Evolutionary conservation across 2,888 invertebrate species (phyloP), one percentile per base, ranked within the genome.

Genomic region (Eilema caniola): DNA sequence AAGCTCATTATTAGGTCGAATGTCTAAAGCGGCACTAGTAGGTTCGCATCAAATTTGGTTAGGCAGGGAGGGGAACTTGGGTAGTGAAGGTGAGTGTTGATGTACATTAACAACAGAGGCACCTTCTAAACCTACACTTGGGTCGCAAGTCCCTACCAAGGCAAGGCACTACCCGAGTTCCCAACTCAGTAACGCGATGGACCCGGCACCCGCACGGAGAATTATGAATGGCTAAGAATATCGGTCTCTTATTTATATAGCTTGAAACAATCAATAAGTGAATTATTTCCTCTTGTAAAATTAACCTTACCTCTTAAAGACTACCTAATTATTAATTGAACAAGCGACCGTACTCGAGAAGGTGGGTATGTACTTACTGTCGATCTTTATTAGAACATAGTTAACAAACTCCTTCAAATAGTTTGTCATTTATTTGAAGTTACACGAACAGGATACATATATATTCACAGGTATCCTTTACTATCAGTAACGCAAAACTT

Each of bases 281-380:
- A 53, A 47, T 20, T 20, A 20, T 47, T 20, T 14, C 47, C 47
- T 47, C 20, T 20, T 53, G n/a, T 53, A n/a, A 53, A 53, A n/a
- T n/a, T n/a, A n/a, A 53, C n/a, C 53, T n/a, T 10, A 8, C 20
- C 53, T 53, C 20, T 53, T 53, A n/a, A 53, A 53, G 1, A 53
- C 10, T 53, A n/a, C n/a, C n/a, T 20, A 28, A 8, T 53, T 53
- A n/a, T 53, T n/a, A 53, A 8, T 53, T 53, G 53, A 53, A 53
- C 53, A n/a, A 47, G 53, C n/a, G n/a, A 53, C 53, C 53, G 20
- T 53, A 47, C n/a, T n/a, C 53, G n/a, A 53, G 53, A 53, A 53
- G 20, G 20, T 47, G 20, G 7, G 7, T 33, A 33, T n/a, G n/a
- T n/a, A n/a, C n/a, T 28, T 41, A 41, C 16, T 16, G 16, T 16